Base-by-base conservation (phyloP, 2,113 vertebrate genomes). In the Melanotaenia duboulayi region DNA sequence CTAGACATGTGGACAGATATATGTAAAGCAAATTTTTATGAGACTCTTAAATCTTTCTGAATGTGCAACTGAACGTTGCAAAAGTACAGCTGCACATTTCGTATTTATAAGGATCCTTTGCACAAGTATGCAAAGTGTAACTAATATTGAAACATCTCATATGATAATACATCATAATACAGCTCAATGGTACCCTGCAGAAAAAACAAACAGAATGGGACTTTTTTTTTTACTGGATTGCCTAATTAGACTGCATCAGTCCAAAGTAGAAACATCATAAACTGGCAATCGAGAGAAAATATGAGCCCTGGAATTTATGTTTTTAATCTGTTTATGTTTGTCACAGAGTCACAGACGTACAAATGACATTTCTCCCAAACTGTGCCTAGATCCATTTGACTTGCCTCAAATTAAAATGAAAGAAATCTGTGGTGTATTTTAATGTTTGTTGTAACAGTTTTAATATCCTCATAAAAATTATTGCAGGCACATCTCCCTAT, bases 391-490 rank as follows among this genome's bases (percentile, higher is more conserved):
- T 44, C 40, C 32, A 12, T 65, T 75, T 19, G 35, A 37, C 35
- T 54, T n/a, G 25, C 28, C 24, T 65, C 17, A 54, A 37, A 44
- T 58, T 58, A 6, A 39, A 2, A 32, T 22, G 49, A 69, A 48
- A 39, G 28, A 48, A 52, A 51, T 51, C 25, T 40, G 37, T 58
- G 8, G 42, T 13, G 12, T 23, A 52, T 44, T 77, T 35, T 40
- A 16, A 40, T 4, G 24, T 76, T 81, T 48, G 16, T 1, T 11
- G 25, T 50, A 55, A 58, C 57, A 51, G 56, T 71, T 20, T 55
- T 12, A 76, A 62, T 24, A 32, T 65, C n/a, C 3, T 28, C 61
- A 20, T 81, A 65, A 82, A 76, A 75, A 37, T 4, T 1, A 49
- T 19, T 61, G 73, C 10, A 60, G 65, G 19, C 28, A 62, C 20